These are phyloP conservation scores for Seira musarum DNA, from an alignment of 2,888 invertebrate genomes.

Conservation along the genomic window DNA sequence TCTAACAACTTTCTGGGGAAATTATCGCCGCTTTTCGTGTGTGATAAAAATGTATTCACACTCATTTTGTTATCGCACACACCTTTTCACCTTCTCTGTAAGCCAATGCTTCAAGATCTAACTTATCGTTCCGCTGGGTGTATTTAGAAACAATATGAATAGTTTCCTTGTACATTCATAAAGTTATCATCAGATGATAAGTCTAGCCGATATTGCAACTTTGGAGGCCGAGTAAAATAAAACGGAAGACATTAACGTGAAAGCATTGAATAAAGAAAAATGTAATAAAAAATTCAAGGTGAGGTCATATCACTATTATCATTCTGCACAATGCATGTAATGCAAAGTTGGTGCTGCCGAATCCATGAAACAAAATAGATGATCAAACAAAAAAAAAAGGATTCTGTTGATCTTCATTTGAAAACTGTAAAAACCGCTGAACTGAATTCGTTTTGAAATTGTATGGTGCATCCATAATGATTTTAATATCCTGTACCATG, in stretches of 20 bases:
- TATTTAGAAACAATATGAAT: background rate
- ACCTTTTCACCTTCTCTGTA: background rate
- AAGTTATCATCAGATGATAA: background rate
- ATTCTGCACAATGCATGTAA: too few relatives aligned
- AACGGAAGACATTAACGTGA: background rate
- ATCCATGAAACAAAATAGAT: too few relatives aligned
- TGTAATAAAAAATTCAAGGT: background rate
- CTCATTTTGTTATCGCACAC: background rate
- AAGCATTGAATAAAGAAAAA: background rate
- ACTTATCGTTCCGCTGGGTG: background rate
- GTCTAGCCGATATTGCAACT: background rate
- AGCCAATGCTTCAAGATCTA: too few relatives aligned
- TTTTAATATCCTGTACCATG: too few relatives aligned
- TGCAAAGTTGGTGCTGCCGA: too few relatives aligned
- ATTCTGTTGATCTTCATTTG: too few relatives aligned
- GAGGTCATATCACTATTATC: too few relatives aligned
- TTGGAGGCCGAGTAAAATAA: background rate
- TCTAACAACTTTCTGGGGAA: background rate
- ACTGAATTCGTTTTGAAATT: too few relatives aligned
- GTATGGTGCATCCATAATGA: too few relatives aligned
- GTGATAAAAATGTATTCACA: background rate
- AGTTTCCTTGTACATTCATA: background rate
- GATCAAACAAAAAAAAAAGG: too few relatives aligned
- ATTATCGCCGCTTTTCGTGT: too few relatives aligned
- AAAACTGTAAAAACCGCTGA: too few relatives aligned